Evolutionary conservation across 2,797 vertebrate genomes (phyloP), one percentile per base, ranked within the genome.

Genomic region (Syngnathus rostellatus): DNA sequence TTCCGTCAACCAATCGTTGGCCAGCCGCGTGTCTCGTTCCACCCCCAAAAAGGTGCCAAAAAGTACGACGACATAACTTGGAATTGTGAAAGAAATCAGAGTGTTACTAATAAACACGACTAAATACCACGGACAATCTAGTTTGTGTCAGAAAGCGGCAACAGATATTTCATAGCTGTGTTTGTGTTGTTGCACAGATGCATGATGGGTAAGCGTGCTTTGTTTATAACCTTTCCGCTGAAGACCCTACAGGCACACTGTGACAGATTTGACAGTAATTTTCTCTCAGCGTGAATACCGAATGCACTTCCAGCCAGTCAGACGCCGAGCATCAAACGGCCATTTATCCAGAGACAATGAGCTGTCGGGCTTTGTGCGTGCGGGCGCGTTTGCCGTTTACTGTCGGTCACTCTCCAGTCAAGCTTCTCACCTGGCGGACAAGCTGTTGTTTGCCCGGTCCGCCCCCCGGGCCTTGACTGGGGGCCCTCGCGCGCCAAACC

Each of bases 401-500:
- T 86, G 74, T 67, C 70, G 53, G 67, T 77, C 80, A 57, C 54
- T 8, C 11, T 57, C 37, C 54, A 75, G 77, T 83, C 73, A 59
- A 70, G 60, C 68, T 78, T 74, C 68, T 79, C 82, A 79, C 80
- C 85, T 87, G 85, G 78, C 78, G 76, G 83, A 76, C 84, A 75
- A 86, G 82, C 80, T 83, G 77, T 80, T 87, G 81, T 89, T 86
- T 84, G 78, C 80, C 82, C 73, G 66, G 73, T 68, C 75, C 73
- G 76, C 72, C 81, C 82, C 82, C 74, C 73, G 68, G 2, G 77
- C 82, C 76, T 78, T 74, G n/a, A 64, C 77, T 73, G 48, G 71
- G 85, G 85, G 80, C 81, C 69, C 19, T 0, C 31, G 31, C 31
- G 51, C 65, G 85, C 85, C 87, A 85, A 83, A 78, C 80, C 83